phyloP scores from a whole-genome alignment of 2,113 vertebrate genomes.

The Haemorhous mexicanus region DNA sequence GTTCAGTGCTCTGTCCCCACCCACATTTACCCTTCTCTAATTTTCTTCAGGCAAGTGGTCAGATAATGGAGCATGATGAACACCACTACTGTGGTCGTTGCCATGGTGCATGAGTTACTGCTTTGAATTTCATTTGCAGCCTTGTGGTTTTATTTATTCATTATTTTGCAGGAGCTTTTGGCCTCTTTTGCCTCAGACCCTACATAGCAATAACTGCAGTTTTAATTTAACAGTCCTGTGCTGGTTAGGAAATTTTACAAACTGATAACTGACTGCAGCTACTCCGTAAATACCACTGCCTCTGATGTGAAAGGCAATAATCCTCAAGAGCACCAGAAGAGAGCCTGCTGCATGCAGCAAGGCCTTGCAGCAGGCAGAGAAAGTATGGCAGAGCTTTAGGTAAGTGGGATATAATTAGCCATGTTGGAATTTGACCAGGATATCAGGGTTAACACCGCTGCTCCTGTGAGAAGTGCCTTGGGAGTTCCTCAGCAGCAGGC shows the following conservation, averaged over 20 bases:
- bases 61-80: neutral
- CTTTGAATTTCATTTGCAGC: neutral
- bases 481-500: slow-evolving; percentile 55
- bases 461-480: slow-evolving; percentile 46
- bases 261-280: neutral
- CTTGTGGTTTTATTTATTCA: neutral
- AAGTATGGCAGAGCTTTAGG: slow-evolving; percentile 43
- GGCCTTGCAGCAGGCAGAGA: neutral
- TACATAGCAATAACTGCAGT: neutral
- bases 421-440: slow-evolving; percentile 60
- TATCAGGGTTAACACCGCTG: slow-evolving; percentile 57
- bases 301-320: neutral
- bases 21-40: neutral
- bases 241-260: neutral
- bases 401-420: slow-evolving; percentile 57
- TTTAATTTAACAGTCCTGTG: neutral
- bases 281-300: neutral
- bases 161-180: neutral
- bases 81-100: neutral
- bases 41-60: neutral
- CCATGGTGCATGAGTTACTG: neutral
- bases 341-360: neutral
- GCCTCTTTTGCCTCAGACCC: neutral
- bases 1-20: neutral
- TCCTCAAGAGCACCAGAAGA: neutral